These are phyloP conservation scores for Eupeodes corollae DNA, from an alignment of 1,140 invertebrate genomes.

Conservation along the genomic window DNA sequence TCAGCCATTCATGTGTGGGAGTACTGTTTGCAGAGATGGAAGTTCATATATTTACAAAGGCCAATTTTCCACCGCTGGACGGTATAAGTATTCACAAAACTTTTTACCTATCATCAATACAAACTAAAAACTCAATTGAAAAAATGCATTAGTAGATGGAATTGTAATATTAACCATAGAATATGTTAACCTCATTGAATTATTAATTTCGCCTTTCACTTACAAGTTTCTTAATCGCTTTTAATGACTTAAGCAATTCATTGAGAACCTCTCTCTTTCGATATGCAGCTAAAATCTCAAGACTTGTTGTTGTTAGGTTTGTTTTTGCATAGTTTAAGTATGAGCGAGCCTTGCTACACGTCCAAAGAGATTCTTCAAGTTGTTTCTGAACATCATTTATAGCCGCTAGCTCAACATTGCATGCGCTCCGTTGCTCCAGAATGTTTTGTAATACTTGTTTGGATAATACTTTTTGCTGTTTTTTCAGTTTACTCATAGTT, in stretches of 20 bases:
- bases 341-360: conserved; percentile 57
- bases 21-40: too few relatives aligned
- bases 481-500: conserved; percentile 52
- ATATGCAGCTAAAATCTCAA: conserved; percentile 79
- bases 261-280: conserved; percentile 70
- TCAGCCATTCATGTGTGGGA: too few relatives aligned
- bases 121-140: too few relatives aligned
- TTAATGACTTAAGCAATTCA: conserved; percentile 63
- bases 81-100: too few relatives aligned
- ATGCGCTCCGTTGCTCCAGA: conserved; percentile 74
- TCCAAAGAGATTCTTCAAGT: conserved; percentile 55
- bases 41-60: too few relatives aligned
- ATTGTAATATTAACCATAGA: too few relatives aligned
- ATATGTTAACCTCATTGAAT: background rate
- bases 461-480: conserved; percentile 75
- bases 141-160: too few relatives aligned
- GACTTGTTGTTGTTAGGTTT: conserved; percentile 71
- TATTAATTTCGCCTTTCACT: background rate
- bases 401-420: conserved; percentile 70
- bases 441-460: conserved; percentile 85
- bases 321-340: conserved; percentile 62
- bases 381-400: conserved; percentile 62
- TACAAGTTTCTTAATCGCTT: conserved; percentile 66
- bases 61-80: too few relatives aligned
- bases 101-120: too few relatives aligned